These are phyloP conservation scores for Bicyclus anynana DNA, from an alignment of 1,140 invertebrate species.

Conservation along the genomic window DNA sequence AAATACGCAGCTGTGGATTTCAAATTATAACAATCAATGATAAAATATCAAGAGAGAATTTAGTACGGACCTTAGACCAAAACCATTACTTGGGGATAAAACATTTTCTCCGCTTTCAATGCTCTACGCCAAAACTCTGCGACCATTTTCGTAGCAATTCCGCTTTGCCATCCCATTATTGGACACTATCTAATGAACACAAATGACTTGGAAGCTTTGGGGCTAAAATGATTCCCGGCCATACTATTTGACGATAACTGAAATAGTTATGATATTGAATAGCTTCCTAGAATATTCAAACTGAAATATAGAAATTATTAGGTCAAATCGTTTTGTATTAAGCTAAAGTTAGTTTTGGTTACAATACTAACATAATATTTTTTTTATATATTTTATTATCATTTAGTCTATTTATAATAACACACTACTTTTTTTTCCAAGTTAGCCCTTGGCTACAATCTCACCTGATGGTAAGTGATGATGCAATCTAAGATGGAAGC, in stretches of 20 bases:
- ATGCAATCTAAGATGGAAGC: too few species aligned
- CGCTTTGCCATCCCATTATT: constrained; percentile 47
- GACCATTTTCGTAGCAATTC: constrained; percentile 34
- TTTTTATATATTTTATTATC: too few species aligned
- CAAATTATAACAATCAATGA: neutral
- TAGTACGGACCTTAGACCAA: neutral
- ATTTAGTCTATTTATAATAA: too few species aligned
- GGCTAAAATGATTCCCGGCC: constrained; percentile 25
- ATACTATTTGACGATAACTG: constrained; percentile 20
- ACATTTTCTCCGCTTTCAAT: constrained; percentile 1
- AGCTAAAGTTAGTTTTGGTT: neutral
- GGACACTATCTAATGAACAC: constrained; percentile 55
- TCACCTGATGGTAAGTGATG: too few species aligned
- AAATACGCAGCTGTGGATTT: too few species aligned
- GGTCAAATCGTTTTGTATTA: neutral
- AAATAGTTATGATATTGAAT: constrained; percentile 24
- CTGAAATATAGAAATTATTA: neutral
- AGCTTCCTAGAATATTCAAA: neutral
- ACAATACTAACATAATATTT: too few species aligned
- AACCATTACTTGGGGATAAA: constrained; percentile 2
- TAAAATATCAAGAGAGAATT: neutral
- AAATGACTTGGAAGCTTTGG: constrained; percentile 40
- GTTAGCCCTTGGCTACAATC: too few species aligned
- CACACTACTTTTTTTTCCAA: too few species aligned
- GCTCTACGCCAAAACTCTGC: neutral